Evolutionary conservation across 1,140 invertebrate species (phyloP), one percentile per base, ranked within the genome.

Genomic region (Listronotus oregonensis): DNA sequence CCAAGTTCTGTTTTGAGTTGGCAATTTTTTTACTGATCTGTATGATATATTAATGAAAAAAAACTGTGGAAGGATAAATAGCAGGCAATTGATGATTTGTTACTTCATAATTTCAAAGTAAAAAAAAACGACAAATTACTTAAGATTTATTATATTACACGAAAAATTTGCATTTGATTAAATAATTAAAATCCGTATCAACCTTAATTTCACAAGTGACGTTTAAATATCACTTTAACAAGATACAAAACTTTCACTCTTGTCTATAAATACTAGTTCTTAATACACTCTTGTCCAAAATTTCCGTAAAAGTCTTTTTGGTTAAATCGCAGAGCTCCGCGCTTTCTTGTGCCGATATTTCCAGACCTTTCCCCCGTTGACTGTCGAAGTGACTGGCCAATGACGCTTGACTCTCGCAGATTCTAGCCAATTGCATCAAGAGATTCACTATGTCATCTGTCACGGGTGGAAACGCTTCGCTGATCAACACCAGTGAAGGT

Each of bases 381-480:
- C 78, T 80, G 7, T 81, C 80, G 55, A 85, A 83, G 69, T 85
- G 85, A 70, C 85, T 86, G 75, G 85, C 87, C 10, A 94, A 78
- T 11, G 91, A 89, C 0, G 89, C 87, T 77, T 95, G 91, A 5
- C 93, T 94, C 70, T 91, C 85, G 67, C 91, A 92, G 51, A 97
- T 90, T 68, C 92, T 84, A 7, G 91, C 95, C 21, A 97, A 80
- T 78, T 96, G 94, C 71, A 94, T 84, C 37, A 98, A 77, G 10
- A 98, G 82, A 15, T 88, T 87, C 0, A 92, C 88, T 7, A 92
- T 90, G 72, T 98, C 96, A 66, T 97, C 95, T 32, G 91, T 87
- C 3, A 98, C 82, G 1, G 94, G 93, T 18, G 96, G 96, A 80
- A 98, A 98, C 0, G 95, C 94, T 66, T 89, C 85, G 73, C 93